Evolutionary conservation across 2,113 vertebrate genomes (phyloP).

Genomic region (Oreochromis aureus): DNA sequence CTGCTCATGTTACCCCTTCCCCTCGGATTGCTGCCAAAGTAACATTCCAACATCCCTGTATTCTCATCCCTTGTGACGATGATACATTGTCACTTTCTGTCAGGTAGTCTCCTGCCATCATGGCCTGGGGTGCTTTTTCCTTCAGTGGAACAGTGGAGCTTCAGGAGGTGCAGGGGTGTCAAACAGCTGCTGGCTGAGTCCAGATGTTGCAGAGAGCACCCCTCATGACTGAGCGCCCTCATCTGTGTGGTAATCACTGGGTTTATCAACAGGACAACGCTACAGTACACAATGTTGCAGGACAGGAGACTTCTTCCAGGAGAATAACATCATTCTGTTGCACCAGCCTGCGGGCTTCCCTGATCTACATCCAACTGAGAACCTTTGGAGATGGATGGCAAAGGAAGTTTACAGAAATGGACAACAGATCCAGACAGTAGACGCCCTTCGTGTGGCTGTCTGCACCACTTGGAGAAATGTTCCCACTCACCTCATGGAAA

Average conservation of each 20-base stretch:
- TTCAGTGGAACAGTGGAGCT: not conserved
- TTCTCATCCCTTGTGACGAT: too few relatives aligned
- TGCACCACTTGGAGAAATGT: not conserved
- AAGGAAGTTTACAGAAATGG: not conserved
- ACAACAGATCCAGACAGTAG: not conserved
- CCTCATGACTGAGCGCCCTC: not conserved
- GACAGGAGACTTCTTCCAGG: not conserved
- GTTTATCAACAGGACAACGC: not conserved
- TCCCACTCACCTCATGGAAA: not conserved
- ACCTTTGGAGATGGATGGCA: not conserved
- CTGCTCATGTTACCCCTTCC: too few relatives aligned
- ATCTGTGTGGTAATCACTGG: not conserved
- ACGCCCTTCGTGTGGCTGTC: not conserved
- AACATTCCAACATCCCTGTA: too few relatives aligned
- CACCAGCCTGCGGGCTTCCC: accelerated
- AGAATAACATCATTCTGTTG: not conserved
- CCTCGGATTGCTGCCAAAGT: too few relatives aligned
- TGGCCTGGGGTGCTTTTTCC: not conserved
- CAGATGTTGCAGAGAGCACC: not conserved
- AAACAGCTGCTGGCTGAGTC: not conserved
- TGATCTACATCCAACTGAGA: not conserved
- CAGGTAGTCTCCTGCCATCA: not conserved
- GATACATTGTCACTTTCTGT: not conserved
- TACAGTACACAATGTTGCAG: not conserved
- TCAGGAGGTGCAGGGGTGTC: too few relatives aligned